Evolutionary conservation across 2,888 invertebrate genomes (phyloP).

Genomic region (Hemaris fuciformis): DNA sequence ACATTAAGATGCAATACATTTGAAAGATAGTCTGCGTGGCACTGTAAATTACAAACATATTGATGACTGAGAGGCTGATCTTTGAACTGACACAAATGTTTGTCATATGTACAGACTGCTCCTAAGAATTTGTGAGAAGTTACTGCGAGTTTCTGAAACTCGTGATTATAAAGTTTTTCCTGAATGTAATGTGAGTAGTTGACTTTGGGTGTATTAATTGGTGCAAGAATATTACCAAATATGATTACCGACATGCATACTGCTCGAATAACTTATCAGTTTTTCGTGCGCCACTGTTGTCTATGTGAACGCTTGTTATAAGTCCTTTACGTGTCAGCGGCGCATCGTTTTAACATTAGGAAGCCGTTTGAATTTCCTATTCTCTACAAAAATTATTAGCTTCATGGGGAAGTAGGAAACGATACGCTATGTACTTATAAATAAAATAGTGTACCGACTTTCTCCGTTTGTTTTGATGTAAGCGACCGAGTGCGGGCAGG

Average conservation of each 20-base stretch:
- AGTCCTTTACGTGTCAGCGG: not conserved
- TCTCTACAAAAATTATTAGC: slow-evolving; percentile 42
- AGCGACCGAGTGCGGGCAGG: slow-evolving; percentile 34
- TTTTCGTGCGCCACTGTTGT: not conserved
- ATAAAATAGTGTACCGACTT: slow-evolving; percentile 59
- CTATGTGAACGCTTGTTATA: not conserved
- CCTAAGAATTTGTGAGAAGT: too few relatives aligned
- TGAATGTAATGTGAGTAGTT: too few relatives aligned
- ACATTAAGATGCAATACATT: too few relatives aligned
- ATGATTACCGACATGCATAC: not conserved
- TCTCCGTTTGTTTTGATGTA: slow-evolving; percentile 71
- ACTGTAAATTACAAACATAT: too few relatives aligned
- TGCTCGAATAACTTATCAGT: not conserved
- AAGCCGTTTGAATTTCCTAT: slow-evolving; percentile 32
- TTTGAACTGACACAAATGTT: too few relatives aligned
- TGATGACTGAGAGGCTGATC: too few relatives aligned
- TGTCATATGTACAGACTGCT: too few relatives aligned
- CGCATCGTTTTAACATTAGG: slow-evolving; percentile 9
- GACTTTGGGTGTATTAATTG: too few relatives aligned
- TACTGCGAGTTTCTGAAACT: too few relatives aligned
- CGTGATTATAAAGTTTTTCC: too few relatives aligned
- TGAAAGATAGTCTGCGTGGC: too few relatives aligned
- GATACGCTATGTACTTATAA: slow-evolving; percentile 54
- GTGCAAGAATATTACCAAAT: too few relatives aligned
- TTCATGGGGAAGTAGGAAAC: slow-evolving; percentile 62